Conservation (phyloP, 2,888 invertebrate species). For the Epistrophe eligans region DNA sequence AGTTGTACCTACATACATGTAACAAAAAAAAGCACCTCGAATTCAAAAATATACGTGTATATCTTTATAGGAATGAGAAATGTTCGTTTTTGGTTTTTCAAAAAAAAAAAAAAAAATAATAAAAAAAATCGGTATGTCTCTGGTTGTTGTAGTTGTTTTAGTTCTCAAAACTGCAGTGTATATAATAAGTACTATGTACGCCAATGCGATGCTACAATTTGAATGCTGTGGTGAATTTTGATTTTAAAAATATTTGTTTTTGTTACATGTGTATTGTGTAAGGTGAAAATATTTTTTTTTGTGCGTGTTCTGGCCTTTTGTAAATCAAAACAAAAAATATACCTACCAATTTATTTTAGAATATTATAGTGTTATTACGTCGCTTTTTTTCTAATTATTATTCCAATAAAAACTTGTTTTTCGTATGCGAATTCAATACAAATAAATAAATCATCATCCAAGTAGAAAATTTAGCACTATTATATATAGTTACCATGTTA, state of each 20-base stretch:
- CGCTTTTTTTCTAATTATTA: not conserved
- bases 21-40: constrained; percentile 50
- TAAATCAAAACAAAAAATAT: constrained; percentile 9
- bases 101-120: not conserved
- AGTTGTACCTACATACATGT: constrained; percentile 23
- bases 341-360: not conserved
- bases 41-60: constrained; percentile 54
- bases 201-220: too few relatives aligned
- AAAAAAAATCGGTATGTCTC: constrained; percentile 2
- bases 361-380: not conserved
- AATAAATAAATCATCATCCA: too few relatives aligned
- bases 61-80: constrained; percentile 1
- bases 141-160: not conserved
- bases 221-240: constrained; percentile 20
- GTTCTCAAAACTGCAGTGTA: constrained; percentile 22
- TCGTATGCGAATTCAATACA: too few relatives aligned
- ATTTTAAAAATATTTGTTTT: constrained; percentile 2
- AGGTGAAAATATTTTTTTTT: constrained; percentile 7
- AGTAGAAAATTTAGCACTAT: too few relatives aligned
- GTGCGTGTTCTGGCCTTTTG: constrained; percentile 12
- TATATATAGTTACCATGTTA: too few relatives aligned
- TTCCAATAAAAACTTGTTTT: too few relatives aligned
- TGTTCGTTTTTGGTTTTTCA: constrained; percentile 20
- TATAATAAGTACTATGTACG: not conserved
- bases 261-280: constrained; percentile 13